Conservation (phyloP, 2,888 invertebrate species). For the Agonopterix alstromeriana region DNA sequence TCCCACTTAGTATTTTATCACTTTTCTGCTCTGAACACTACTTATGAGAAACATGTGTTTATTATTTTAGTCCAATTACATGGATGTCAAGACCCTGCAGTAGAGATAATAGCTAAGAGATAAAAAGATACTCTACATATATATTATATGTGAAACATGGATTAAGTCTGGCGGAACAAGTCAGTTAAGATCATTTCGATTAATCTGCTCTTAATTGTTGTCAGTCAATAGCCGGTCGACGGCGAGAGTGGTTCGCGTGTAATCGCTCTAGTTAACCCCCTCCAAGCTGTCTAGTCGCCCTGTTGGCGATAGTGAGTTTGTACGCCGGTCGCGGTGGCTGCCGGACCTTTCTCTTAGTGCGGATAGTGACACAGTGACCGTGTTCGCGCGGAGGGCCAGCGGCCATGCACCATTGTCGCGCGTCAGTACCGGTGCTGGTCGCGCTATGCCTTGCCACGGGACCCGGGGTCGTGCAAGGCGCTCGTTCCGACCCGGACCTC, state of each 20-base stretch:
- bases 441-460: slow-evolving; percentile 24
- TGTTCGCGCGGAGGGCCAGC: slow-evolving; percentile 48
- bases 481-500: slow-evolving; percentile 30
- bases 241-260: slow-evolving; percentile 12
- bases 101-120: not conserved
- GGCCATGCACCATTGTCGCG: slow-evolving; percentile 52
- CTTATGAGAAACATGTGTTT: no score
- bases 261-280: slow-evolving; percentile 59
- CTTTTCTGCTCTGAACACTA: no score
- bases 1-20: no score
- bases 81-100: not conserved
- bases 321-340: slow-evolving; percentile 12
- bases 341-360: slow-evolving; percentile 61
- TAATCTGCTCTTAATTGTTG: not conserved
- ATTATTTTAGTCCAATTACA: no score
- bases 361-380: slow-evolving; percentile 70
- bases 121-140: not conserved
- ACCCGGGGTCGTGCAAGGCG: slow-evolving; percentile 14
- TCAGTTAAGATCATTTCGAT: not conserved
- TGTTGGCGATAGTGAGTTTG: slow-evolving; percentile 24
- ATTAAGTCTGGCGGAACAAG: no score
- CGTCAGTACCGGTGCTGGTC: slow-evolving; percentile 34
- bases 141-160: not conserved
- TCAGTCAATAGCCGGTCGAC: slow-evolving; percentile 32
- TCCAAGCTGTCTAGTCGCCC: slow-evolving; percentile 29